Percentiles rank a stretch among this genome's conserved stretches.
Conservation (phyloP, 2,888 invertebrate species). For the Tromatobia lineatoria region DNA sequence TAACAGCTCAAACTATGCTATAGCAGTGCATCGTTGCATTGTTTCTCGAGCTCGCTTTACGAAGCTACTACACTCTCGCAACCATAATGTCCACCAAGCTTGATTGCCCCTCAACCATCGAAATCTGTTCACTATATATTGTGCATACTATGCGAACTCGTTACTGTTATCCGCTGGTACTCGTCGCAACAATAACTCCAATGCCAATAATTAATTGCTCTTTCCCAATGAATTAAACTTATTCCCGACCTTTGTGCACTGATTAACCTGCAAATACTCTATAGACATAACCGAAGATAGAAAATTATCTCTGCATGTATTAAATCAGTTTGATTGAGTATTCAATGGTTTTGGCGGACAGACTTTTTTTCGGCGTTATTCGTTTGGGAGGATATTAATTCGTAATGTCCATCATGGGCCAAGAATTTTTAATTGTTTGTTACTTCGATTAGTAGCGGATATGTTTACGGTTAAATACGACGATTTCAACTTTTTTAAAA, state of each 20-base stretch:
- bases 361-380: too few relatives aligned
- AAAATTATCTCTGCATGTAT: too few relatives aligned
- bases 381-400: too few relatives aligned
- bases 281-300: too few relatives aligned
- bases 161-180: conserved; percentile 40
- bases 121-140: not conserved
- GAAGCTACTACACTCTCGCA: conserved; percentile 13
- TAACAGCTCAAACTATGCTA: conserved; percentile 1
- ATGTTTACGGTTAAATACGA: too few relatives aligned
- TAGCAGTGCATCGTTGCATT: conserved; percentile 20
- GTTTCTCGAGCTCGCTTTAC: conserved; percentile 19
- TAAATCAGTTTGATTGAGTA: too few relatives aligned
- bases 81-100: conserved; percentile 18
- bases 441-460: too few relatives aligned
- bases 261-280: not conserved
- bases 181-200: conserved; percentile 40
- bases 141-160: conserved; percentile 25
- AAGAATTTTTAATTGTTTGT: too few relatives aligned
- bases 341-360: too few relatives aligned
- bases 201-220: conserved; percentile 58
- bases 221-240: conserved; percentile 40
- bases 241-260: not conserved
- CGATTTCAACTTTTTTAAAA: too few relatives aligned
- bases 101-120: conserved; percentile 24
- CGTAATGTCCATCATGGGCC: too few relatives aligned